Percentiles rank a stretch among this genome's conserved stretches.
phyloP scores from a whole-genome alignment of 2,797 vertebrate genomes.

The Danio aesculapii region DNA sequence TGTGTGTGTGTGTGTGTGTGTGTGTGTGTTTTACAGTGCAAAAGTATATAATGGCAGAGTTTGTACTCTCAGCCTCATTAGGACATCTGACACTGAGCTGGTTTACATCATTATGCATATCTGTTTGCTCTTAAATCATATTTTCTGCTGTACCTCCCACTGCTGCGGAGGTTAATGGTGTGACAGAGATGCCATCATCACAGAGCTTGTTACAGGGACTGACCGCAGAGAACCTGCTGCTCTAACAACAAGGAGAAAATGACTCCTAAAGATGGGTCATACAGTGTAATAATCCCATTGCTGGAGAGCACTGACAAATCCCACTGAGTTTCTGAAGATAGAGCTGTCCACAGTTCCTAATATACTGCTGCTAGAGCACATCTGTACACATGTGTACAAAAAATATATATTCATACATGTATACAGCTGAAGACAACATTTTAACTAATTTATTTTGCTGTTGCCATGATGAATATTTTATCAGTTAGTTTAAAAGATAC shows the following conservation, averaged over 20 bases:
- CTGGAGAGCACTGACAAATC: constrained; percentile 15
- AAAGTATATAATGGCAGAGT: no score
- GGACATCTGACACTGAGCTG: neutral
- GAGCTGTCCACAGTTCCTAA: constrained; percentile 13
- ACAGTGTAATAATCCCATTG: constrained; percentile 30
- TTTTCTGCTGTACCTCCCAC: neutral
- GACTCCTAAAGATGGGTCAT: constrained; percentile 32
- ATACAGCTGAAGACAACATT: no score
- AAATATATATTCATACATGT: no score
- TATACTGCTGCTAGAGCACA: constrained; percentile 1
- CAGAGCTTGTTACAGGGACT: constrained; percentile 19
- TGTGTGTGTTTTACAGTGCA: no score
- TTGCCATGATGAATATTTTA: no score
- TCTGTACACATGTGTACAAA: constrained; percentile 9
- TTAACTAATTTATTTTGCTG: no score
- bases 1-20: no score
- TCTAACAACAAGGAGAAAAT: constrained; percentile 30
- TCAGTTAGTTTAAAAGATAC: no score
- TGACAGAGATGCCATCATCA: constrained; percentile 20
- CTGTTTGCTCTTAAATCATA: constrained; percentile 7
- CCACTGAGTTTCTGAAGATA: constrained; percentile 12
- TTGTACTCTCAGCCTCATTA: neutral
- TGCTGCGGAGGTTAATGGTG: constrained; percentile 17
- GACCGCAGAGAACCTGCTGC: constrained; percentile 2
- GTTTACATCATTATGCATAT: constrained; percentile 2